Evolutionary conservation across 2,797 vertebrate genomes (phyloP), one percentile per base, ranked within the genome.

Genomic region (Xiphorhynchus erythropygius): DNA sequence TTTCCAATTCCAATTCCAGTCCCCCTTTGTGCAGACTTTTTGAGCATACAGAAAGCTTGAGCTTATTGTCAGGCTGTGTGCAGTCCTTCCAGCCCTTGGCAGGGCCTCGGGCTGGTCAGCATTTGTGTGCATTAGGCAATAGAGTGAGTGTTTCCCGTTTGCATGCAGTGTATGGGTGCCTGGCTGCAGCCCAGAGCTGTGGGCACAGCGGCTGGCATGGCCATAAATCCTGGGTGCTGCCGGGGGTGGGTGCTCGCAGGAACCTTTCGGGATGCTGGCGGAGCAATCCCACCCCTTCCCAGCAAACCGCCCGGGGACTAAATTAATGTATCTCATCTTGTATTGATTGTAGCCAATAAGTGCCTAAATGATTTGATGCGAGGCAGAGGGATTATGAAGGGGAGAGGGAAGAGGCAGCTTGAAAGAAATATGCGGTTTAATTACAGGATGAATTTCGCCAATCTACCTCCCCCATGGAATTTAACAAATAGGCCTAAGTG

Each of bases 311-410:
- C 81, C 16, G 94, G 97, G 97, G 97, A 97, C 89, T 78, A 94
- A 97, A 98, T 98, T 96, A 98, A 98, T 98, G 98, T 91, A 93
- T 95, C 97, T 97, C 97, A 97, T 97, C 96, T 95, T 91, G 97
- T 98, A 98, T 98, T 97, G 98, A 98, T 98, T 98, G 98, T 96
- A 97, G 97, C 97, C 98, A 98, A 97, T 98, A 98, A 98, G 98
- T 97, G 97, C 97, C 96, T 98, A 93, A 96, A 97, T 98, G 97
- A 98, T 98, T 97, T 96, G 97, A 97, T 97, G 94, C 30, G 77
- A 97, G 96, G 89, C 96, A 94, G 97, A 93, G 96, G 96, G 97
- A 97, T 96, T 96, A 96, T 95, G 97, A 96, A 88, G 73, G 96
- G 89, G 57, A 93, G 93, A 94, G 79, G 85, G 70, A 86, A 95